Evolutionary conservation across 2,888 invertebrate genomes (phyloP).

Genomic region (Tuberolachnus salignus): DNA sequence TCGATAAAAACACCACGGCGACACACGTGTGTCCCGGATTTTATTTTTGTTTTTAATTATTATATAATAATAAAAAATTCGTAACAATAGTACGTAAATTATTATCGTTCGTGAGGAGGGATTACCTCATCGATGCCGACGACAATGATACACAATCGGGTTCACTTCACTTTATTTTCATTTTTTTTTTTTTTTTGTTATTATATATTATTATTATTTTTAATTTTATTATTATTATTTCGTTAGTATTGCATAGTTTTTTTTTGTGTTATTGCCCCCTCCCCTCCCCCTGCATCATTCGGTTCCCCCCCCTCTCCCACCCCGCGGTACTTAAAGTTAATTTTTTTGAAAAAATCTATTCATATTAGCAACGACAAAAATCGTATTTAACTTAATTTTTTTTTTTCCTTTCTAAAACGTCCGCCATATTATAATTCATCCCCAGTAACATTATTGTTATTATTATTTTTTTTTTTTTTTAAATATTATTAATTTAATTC

Average conservation of each 20-base stretch:
- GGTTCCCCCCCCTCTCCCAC: too few species aligned
- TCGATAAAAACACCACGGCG: not conserved
- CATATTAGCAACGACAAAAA: constrained; percentile 5
- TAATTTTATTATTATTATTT: constrained; percentile 27
- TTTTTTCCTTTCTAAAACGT: too few species aligned
- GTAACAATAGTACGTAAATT: not conserved
- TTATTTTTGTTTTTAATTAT: constrained; percentile 29
- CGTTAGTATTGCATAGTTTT: not conserved
- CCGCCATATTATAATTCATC: not conserved
- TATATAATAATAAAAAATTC: constrained; percentile 14
- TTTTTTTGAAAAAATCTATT: not conserved
- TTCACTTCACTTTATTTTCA: too few species aligned
- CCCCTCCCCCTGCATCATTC: too few species aligned
- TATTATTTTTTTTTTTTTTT: not conserved
- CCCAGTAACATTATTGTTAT: constrained; percentile 10
- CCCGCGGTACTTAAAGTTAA: constrained; percentile 22
- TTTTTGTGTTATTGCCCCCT: too few species aligned
- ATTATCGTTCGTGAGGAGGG: too few species aligned
- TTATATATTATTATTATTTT: not conserved
- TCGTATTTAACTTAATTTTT: too few species aligned
- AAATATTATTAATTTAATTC: too few species aligned
- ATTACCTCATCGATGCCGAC: too few species aligned
- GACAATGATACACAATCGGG: too few species aligned
- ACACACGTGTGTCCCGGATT: too few species aligned
- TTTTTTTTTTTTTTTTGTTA: too few species aligned